Evolutionary conservation across 2,113 vertebrate species (phyloP).

Genomic region (Sphyrna mokarran): DNA sequence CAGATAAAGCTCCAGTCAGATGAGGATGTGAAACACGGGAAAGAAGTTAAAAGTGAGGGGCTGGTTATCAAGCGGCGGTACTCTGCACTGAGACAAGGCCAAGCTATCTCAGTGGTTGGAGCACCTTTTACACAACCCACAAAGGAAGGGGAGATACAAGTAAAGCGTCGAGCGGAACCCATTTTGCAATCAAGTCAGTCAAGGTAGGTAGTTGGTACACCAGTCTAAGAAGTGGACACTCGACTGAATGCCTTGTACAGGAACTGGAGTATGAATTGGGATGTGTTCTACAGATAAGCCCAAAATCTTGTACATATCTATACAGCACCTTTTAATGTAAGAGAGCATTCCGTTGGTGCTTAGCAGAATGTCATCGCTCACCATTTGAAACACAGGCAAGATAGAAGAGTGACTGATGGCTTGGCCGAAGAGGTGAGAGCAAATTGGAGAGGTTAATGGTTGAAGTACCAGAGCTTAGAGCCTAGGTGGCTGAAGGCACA

Average conservation of each 20-base stretch:
- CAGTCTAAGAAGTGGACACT: not conserved
- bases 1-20: conserved; percentile 60
- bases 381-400: not conserved
- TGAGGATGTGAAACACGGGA: conserved; percentile 54
- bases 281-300: not conserved
- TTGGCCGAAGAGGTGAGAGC: not conserved
- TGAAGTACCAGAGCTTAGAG: not conserved
- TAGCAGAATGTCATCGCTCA: not conserved
- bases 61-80: conserved; percentile 71
- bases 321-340: not conserved
- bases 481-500: not conserved
- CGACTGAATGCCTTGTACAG: not conserved
- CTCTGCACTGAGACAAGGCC: conserved; percentile 55
- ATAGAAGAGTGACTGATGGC: not conserved
- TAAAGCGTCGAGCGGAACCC: conserved; percentile 78
- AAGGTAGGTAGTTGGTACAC: conserved; percentile 56
- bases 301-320: not conserved
- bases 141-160: conserved; percentile 52
- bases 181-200: conserved; percentile 72
- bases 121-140: conserved; percentile 48
- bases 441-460: not conserved
- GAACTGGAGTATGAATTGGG: not conserved
- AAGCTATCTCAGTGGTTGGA: conserved; percentile 83
- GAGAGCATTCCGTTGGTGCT: not conserved
- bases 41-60: conserved; percentile 53